phyloP scores from a whole-genome alignment of 2,888 invertebrate genomes.

The Sesia apiformis region DNA sequence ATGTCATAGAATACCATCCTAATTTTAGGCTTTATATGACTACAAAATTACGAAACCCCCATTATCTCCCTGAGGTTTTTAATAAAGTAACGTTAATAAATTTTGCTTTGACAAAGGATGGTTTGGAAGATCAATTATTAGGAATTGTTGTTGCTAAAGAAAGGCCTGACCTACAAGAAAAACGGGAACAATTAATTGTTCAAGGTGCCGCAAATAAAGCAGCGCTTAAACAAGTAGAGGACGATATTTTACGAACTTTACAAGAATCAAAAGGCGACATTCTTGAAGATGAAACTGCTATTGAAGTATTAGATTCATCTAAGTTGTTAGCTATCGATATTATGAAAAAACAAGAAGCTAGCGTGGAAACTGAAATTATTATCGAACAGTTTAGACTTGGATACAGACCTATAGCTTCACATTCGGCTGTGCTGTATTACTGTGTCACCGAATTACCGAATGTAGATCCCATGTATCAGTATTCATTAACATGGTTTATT shows the following conservation, averaged over 20 bases:
- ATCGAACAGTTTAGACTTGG: conserved; percentile 84
- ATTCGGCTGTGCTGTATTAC: conserved; percentile 87
- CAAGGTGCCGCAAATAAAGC: conserved; percentile 87
- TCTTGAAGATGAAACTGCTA: conserved; percentile 92
- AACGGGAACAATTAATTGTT: conserved; percentile 84
- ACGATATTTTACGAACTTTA: conserved; percentile 89
- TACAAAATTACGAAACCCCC: conserved; percentile 87
- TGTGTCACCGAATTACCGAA: conserved; percentile 88
- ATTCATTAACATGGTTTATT: conserved; percentile 90
- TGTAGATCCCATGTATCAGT: conserved; percentile 93
- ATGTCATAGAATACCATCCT: conserved; percentile 82
- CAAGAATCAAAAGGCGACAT: conserved; percentile 90
- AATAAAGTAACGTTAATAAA: conserved; percentile 89
- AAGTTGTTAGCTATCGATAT: conserved; percentile 88
- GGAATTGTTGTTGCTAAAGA: conserved; percentile 91
- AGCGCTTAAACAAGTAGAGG: conserved; percentile 89
- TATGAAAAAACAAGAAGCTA: conserved; percentile 84
- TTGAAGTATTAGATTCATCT: conserved; percentile 89
- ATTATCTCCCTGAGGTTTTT: conserved; percentile 88
- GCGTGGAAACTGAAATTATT: conserved; percentile 83
- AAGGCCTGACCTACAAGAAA: conserved; percentile 87
- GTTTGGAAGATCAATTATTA: conserved; percentile 87
- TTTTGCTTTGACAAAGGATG: conserved; percentile 87
- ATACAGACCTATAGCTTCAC: conserved; percentile 85
- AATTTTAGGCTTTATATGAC: conserved; percentile 87